Percentiles rank a stretch among this genome's conserved stretches.
These are phyloP conservation scores for Myopa tessellatipennis DNA, from an alignment of 2,888 invertebrate species.

Conservation along the genomic window DNA sequence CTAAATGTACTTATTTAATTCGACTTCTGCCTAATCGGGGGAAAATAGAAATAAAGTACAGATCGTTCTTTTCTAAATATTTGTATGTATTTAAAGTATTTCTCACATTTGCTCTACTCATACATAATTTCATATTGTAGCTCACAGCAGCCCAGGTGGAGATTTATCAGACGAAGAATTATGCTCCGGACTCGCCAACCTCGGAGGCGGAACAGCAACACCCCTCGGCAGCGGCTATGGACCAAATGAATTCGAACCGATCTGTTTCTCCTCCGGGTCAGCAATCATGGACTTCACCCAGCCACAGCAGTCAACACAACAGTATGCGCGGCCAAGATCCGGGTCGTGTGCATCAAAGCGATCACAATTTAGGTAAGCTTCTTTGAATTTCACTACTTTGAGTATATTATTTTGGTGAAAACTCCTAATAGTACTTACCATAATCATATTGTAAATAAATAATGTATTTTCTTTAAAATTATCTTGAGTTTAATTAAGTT, in stretches of 20 bases:
- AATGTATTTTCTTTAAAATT: background rate
- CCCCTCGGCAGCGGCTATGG: constrained; percentile 66
- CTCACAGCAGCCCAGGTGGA: constrained; percentile 70
- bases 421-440: too few relatives aligned
- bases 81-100: background rate
- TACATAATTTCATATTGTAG: constrained; percentile 48
- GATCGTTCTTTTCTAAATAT: too few relatives aligned
- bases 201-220: constrained; percentile 65
- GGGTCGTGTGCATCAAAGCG: constrained; percentile 68
- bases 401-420: constrained; percentile 1
- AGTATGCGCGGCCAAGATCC: constrained; percentile 67
- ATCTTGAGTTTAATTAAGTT: background rate
- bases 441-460: too few relatives aligned
- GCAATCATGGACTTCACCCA: constrained; percentile 68
- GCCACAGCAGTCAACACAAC: constrained; percentile 64
- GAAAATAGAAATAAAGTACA: too few relatives aligned
- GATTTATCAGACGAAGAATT: constrained; percentile 69
- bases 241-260: constrained; percentile 68
- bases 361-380: constrained; percentile 67
- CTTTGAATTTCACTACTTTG: constrained; percentile 15
- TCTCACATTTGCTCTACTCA: background rate
- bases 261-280: constrained; percentile 68
- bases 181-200: constrained; percentile 68
- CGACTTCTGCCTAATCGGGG: too few relatives aligned
- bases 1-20: too few relatives aligned